Evolutionary conservation across 2,113 vertebrate species (phyloP), one percentile per base, ranked within the genome.

Genomic region (Garra rufa): DNA sequence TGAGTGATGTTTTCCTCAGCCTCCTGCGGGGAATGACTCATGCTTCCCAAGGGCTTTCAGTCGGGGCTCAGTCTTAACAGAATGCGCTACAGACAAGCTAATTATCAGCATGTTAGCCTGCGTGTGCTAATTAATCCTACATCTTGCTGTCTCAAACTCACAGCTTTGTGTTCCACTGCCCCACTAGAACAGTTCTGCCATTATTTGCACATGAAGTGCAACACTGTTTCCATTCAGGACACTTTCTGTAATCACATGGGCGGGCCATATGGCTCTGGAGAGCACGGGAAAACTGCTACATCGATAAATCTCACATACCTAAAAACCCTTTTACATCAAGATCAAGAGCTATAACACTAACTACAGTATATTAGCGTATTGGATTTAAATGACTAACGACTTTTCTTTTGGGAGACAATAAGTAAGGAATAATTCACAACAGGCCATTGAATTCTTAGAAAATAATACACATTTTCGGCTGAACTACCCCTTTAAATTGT

Each of bases 111-210:
- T 61, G 52, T 85, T 85, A 80, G 73, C 78, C 24, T 57, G 83
- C 48, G 82, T 65, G 61, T 86, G 77, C 43, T 85, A 89, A 85
- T 88, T 82, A 82, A 77, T 75, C 77, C 17, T 52, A 86, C 30
- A 63, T 41, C 52, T 26, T 52, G n/a, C 28, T 38, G 52, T 41
- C 74, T 59, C 34, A 63, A 43, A 76, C 65, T 30, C 34, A 14
- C 48, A 67, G 75, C 76, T 30, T 28, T 71, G 57, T 59, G 83
- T 48, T 75, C 76, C 55, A 71, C 59, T 44, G 50, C 50, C 61
- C 70, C 41, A 50, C 59, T 78, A 79, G 26, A 67, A 71, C 50
- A 21, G 28, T 41, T 84, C 50, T 43, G 46, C 28, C 34, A 21
- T 79, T 75, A 79, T 61, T 55, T 75, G 34, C 52, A 63, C 34